Conservation (phyloP, 2,113 vertebrate genomes). For the Epinephelus cyanopodus region DNA sequence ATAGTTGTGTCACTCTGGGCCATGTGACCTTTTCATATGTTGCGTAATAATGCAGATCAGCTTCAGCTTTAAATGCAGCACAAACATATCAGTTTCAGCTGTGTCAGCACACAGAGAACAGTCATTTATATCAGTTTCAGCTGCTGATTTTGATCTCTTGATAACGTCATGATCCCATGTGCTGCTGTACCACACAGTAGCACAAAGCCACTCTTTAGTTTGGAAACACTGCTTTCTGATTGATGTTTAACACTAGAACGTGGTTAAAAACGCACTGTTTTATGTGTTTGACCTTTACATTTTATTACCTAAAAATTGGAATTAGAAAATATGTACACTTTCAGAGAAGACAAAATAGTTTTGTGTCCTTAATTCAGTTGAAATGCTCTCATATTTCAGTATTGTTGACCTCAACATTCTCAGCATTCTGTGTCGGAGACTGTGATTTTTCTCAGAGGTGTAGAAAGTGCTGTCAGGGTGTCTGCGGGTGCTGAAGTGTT, state of each 20-base stretch:
- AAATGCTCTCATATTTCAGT: not conserved
- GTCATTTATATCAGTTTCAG: constrained; percentile 5
- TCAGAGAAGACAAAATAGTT: not conserved
- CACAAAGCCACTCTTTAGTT: not conserved
- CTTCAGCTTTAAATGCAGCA: constrained; percentile 11
- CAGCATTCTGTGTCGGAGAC: not conserved
- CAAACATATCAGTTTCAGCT: not conserved
- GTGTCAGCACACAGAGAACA: not conserved
- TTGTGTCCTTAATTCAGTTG: not conserved
- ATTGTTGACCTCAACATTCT: not conserved
- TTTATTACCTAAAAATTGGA: not conserved
- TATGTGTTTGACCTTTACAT: not conserved
- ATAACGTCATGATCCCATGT: not conserved
- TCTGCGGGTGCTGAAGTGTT: constrained; percentile 50
- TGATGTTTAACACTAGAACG: not conserved
- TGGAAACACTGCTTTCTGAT: not conserved
- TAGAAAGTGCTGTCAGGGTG: constrained; percentile 64
- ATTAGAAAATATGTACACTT: not conserved
- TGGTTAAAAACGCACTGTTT: not conserved
- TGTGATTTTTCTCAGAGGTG: constrained; percentile 14
- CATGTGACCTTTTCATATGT: not conserved
- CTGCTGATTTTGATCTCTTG: not conserved
- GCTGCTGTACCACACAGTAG: too few relatives aligned
- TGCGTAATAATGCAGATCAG: constrained; percentile 8
- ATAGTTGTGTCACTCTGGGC: not conserved